Conservation (phyloP, 2,888 invertebrate species). For the Folsomia manolachei region DNA sequence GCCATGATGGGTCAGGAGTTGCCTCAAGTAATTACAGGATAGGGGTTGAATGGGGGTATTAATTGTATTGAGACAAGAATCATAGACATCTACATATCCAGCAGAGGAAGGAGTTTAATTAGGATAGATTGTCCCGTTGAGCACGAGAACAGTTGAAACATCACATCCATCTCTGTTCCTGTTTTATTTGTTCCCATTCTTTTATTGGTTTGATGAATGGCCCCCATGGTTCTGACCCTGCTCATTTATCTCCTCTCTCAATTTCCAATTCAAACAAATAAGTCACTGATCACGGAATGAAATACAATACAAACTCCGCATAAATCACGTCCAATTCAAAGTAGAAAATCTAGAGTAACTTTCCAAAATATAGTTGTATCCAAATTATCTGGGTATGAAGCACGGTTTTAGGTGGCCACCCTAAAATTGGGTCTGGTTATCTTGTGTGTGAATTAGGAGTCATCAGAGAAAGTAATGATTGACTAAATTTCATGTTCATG, state of each 20-base stretch:
- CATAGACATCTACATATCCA: background rate
- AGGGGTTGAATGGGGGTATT: background rate
- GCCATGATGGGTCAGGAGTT: background rate
- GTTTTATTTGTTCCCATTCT: background rate
- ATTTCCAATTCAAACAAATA: background rate
- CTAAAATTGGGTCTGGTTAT: too few species aligned
- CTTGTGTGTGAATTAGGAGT: too few species aligned
- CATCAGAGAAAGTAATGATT: too few species aligned
- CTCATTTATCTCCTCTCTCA: background rate
- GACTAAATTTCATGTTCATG: too few species aligned
- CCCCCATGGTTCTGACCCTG: constrained; percentile 11
- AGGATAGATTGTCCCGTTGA: constrained; percentile 19
- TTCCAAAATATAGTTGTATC: too few species aligned
- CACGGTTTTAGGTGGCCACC: too few species aligned
- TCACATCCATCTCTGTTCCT: background rate
- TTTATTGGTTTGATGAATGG: constrained; percentile 5
- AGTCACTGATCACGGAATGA: too few species aligned
- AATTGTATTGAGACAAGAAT: background rate
- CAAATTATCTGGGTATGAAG: too few species aligned
- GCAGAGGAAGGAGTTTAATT: constrained; percentile 2
- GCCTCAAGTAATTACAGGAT: background rate
- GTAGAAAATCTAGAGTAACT: too few species aligned
- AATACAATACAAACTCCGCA: too few species aligned
- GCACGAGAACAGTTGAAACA: background rate
- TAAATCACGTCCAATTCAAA: too few species aligned